A percentile compares a stretch with the other conserved stretches of the same genome.
phyloP scores from a whole-genome alignment of 1,140 invertebrate species.

The Lysiphlebus fabarum region DNA sequence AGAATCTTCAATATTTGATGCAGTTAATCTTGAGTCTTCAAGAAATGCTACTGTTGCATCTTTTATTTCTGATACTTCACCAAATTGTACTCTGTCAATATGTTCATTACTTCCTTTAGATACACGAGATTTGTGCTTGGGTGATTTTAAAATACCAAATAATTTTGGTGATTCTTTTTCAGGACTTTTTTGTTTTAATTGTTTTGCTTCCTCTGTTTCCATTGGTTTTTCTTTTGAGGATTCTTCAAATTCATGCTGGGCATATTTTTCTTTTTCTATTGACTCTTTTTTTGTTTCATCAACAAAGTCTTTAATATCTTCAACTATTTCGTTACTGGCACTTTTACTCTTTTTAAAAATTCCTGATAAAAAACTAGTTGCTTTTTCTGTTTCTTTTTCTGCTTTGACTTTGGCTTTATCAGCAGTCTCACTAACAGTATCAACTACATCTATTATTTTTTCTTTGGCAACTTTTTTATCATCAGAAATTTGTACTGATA shows the following conservation, averaged over 20 bases:
- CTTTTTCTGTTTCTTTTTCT: slow-evolving; percentile 34
- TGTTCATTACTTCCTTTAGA: too few relatives aligned
- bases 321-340: slow-evolving; percentile 27
- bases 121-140: too few relatives aligned
- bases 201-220: too few relatives aligned
- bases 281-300: slow-evolving; percentile 30
- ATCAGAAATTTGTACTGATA: slow-evolving; percentile 3
- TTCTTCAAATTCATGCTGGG: too few relatives aligned
- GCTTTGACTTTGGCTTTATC: slow-evolving; percentile 28
- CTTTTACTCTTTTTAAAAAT: slow-evolving; percentile 36
- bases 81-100: not conserved
- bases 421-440: slow-evolving; percentile 23
- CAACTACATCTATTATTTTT: slow-evolving; percentile 8
- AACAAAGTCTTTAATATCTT: slow-evolving; percentile 29
- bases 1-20: slow-evolving; percentile 16
- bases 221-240: too few relatives aligned
- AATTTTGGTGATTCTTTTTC: too few relatives aligned
- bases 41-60: slow-evolving; percentile 28
- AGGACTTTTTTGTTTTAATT: too few relatives aligned
- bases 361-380: slow-evolving; percentile 32
- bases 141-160: too few relatives aligned
- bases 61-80: slow-evolving; percentile 10
- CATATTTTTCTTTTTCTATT: slow-evolving; percentile 29
- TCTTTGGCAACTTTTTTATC: slow-evolving; percentile 22
- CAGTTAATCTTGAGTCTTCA: slow-evolving; percentile 26